Evolutionary conservation across 2,797 vertebrate species (phyloP), one percentile per base, ranked within the genome.

Genomic region (Pteropus rufus): DNA sequence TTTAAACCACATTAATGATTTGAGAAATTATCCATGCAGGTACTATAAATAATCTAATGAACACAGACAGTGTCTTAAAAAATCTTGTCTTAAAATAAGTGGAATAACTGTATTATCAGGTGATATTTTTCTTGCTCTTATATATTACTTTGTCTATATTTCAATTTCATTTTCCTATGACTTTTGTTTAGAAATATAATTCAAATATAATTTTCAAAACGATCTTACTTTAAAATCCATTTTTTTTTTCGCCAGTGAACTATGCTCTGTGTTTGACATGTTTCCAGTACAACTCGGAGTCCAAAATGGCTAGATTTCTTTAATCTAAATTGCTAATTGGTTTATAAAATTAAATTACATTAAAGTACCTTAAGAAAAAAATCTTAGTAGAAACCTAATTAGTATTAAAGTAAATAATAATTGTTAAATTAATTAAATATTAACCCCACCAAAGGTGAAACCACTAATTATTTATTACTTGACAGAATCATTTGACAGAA

Each of bases 181-280:
- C 16, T 82, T 93, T 65, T 62, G 31, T 93, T 73, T 77, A 93
- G 64, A 94, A 41, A 89, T 39, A 67, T 23, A 92, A 91, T 89
- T 94, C 49, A 92, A 73, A 69, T 89, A 76, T 73, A 87, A 91
- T 93, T 95, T 96, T 94, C 5, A 91, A 89, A 92, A 82, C 84
- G 0, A 87, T 44, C 24, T 5, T 87, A 54, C n/a, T 89, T 93
- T 95, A 89, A 94, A 95, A 87, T 93, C 19, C 26, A 85, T 46
- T 16, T 96, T 94, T 96, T 56, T 19, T 93, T 60, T 75, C 84
- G 34, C 60, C 4, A 93, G n/a, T 91, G 10, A 87, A 31, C 62
- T 91, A 52, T 67, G 7, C 7, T 56, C 44, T 29, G 3, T 88
- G 34, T 82, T 41, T 60, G 49, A 77, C 24, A 58, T 60, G 16